These are phyloP conservation scores for Aulostomus chinensis DNA, from an alignment of 2,797 vertebrate species.

Conservation along the genomic window DNA sequence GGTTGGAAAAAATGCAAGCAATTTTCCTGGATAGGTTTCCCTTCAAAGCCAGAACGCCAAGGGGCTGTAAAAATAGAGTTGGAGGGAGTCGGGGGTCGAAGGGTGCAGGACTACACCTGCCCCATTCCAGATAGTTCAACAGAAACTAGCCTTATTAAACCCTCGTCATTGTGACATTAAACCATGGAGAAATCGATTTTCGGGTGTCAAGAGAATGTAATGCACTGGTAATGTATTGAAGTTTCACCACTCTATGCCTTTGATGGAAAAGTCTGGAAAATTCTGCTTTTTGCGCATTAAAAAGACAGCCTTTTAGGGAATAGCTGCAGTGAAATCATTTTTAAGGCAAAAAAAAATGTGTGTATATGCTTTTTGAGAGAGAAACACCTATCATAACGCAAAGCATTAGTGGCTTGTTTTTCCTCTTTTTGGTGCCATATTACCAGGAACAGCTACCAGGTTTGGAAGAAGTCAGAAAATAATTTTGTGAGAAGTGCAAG, in stretches of 20 bases:
- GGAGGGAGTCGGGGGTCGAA: slow-evolving; percentile 17
- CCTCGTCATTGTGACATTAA: slow-evolving; percentile 39
- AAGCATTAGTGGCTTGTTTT: slow-evolving; percentile 14
- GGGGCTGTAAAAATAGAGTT: slow-evolving; percentile 72
- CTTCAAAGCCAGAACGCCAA: slow-evolving; percentile 72
- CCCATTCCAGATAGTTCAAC: slow-evolving; percentile 51
- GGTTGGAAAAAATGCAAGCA: slow-evolving; percentile 68
- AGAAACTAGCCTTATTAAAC: slow-evolving; percentile 59
- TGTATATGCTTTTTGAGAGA: slow-evolving; percentile 11
- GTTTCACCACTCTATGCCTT: slow-evolving; percentile 30
- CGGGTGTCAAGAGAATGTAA: slow-evolving; percentile 34
- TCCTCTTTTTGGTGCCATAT: slow-evolving; percentile 10
- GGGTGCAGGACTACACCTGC: slow-evolving; percentile 66
- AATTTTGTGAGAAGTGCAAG: slow-evolving; percentile 41
- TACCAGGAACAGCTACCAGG: slow-evolving; percentile 31
- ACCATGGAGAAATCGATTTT: slow-evolving; percentile 45
- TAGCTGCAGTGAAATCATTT: slow-evolving; percentile 3
- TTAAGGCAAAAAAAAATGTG: not conserved
- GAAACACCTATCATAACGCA: slow-evolving; percentile 21
- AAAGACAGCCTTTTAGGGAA: slow-evolving; percentile 38
- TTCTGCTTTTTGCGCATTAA: slow-evolving; percentile 40
- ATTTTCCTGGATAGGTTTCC: slow-evolving; percentile 74
- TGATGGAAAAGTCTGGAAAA: slow-evolving; percentile 39
- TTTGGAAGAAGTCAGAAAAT: slow-evolving; percentile 36
- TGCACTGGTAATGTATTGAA: slow-evolving; percentile 41